These are phyloP conservation scores for Lipotes vexillifer DNA, from an alignment of 2,113 vertebrate species.

Conservation along the genomic window DNA sequence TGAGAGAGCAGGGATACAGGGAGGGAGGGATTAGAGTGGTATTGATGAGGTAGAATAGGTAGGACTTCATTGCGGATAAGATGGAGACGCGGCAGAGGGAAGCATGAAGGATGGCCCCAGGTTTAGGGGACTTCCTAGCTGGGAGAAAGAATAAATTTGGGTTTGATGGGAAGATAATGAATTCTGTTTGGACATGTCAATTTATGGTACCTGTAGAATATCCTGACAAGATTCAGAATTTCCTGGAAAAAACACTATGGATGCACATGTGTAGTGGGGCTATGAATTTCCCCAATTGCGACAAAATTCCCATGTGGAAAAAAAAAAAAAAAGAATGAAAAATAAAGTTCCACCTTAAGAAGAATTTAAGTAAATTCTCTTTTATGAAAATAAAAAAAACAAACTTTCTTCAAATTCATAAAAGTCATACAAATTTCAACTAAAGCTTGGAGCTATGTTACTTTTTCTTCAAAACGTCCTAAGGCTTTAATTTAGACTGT, in stretches of 20 bases:
- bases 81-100: fast-evolving
- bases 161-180: background rate
- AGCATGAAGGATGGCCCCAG: background rate
- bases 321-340: background rate
- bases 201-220: background rate
- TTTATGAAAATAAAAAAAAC: background rate
- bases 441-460: background rate
- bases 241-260: background rate
- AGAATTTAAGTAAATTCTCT: background rate
- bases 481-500: slow-evolving; percentile 1
- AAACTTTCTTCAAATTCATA: background rate
- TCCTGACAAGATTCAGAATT: background rate
- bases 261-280: background rate
- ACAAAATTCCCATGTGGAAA: background rate
- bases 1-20: fast-evolving
- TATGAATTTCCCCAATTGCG: background rate
- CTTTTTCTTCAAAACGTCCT: background rate
- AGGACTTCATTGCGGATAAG: background rate
- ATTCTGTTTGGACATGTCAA: background rate
- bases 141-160: background rate
- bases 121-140: background rate
- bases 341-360: background rate
- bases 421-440: background rate
- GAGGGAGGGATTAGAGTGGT: background rate
- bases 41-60: fast-evolving